Base-by-base conservation (phyloP, 1,140 invertebrate genomes). In the Dryas iulia region DNA sequence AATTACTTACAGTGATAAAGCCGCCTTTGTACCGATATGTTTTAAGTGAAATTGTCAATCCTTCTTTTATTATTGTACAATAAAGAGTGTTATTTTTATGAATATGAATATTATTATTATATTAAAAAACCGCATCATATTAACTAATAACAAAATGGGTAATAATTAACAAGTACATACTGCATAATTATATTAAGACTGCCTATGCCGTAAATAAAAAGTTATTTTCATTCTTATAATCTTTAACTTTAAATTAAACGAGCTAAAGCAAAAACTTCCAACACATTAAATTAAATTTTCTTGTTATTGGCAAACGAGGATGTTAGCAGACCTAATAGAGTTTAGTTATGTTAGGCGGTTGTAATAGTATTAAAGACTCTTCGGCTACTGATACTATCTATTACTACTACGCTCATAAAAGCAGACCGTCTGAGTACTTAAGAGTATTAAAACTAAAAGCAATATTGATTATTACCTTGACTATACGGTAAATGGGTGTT, bases 401-500 rank as follows among this genome's bases (percentile, higher is more conserved):
- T 61, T 61, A 67, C 26, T 52, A 59, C 30, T 59, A 62, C 54
- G 53, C 28, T 35, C 53, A 54, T 69, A 62, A 63, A 57, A 69
- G 59, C 54, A 56, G 56, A 18, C 52, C 47, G 53, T 54, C 30
- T 28, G 47, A 24, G 66, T 63, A 59, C 60, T 69, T 62, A 69
- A 69, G 35, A 52, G 53, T 58, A 58, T 69, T 62, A 69, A 63
- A 58, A 52, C 60, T 64, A 35, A 53, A 23, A 52, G 26, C 25
- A 23, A 58, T 33, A 66, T 58, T 67, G 59, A 31, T 59, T 57
- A 63, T 77, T 78, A 91, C 89, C 86, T 89, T 91, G 14, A 87
- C 52, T 70, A 89, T 81, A 61, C 76, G 84, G 73, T 94, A 95
- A 71, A 89, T 92, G 4, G 95, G 73, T 1, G 93, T 92, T 84